Percentiles rank a stretch among this genome's conserved stretches.
phyloP scores from a whole-genome alignment of 1,140 invertebrate species.

The Philotrypesis tridentata region DNA sequence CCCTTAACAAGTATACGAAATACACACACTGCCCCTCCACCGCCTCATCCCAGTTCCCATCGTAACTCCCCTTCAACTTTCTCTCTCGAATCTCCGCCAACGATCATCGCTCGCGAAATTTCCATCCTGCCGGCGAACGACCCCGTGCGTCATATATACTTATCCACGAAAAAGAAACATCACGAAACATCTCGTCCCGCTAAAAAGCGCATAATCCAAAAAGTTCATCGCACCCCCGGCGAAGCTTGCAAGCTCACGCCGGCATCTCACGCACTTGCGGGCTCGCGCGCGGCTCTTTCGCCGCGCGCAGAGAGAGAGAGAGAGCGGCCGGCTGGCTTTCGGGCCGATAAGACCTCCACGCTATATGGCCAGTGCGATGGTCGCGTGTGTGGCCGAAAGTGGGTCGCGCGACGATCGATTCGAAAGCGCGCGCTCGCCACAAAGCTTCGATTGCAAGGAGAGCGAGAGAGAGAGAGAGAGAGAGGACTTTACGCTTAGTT shows the following conservation, averaged over 20 bases:
- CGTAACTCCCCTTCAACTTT: too few species aligned
- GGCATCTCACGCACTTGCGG: neutral
- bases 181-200: too few species aligned
- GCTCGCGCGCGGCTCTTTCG: too few species aligned
- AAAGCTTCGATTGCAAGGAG: conserved; percentile 8
- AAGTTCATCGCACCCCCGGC: conserved; percentile 4
- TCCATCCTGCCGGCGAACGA: too few species aligned
- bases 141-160: too few species aligned
- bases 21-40: too few species aligned
- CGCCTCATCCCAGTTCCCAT: neutral
- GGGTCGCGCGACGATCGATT: conserved; percentile 35
- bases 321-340: neutral
- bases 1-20: too few species aligned
- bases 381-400: conserved; percentile 6
- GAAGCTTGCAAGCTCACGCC: neutral
- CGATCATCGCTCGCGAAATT: too few species aligned
- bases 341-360: neutral
- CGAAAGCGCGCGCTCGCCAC: conserved; percentile 13
- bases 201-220: too few species aligned
- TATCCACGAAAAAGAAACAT: too few species aligned
- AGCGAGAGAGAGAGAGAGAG: neutral
- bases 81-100: neutral
- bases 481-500: too few species aligned
- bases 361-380: neutral
- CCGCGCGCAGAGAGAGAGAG: too few species aligned